Base-by-base conservation (phyloP, 2,113 vertebrate genomes). In the Mesembrinibis cayennensis region DNA sequence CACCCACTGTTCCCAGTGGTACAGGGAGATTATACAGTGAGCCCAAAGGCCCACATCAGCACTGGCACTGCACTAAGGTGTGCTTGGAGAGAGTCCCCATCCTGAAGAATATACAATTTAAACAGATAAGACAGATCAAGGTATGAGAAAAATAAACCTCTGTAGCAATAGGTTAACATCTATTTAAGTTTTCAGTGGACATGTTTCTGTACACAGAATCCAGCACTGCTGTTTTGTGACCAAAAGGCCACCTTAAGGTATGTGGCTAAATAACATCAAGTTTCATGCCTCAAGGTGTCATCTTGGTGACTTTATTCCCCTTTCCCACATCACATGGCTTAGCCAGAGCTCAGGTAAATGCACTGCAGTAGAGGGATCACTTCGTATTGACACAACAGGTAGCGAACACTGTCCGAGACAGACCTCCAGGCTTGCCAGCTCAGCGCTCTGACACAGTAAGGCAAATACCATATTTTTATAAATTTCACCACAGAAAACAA, bases 1-100 rank as follows among this genome's bases (percentile, higher is more conserved):
- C 3, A 86, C 6, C 7, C 61, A 69, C 23, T 1, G 1, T 20
- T 90, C 20, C 11, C 1, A 4, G 38, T 7, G 5, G 38, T 3
- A 72, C 20, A 55, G 14, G 11, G 13, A 86, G 34, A 52, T 34
- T 34, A 45, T 4, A 27, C 0, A 20, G 7, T 30, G 40, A 89
- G 14, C 12, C 8, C 26, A 72, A 59, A 62, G 29, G 34, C 18
- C 15, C 34, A 30, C 12, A n/a, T 15, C 53, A 83, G 36, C 27
- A 36, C 18, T 34, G 16, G 1, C 42, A 81, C 20, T 67, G 52
- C n/a, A 45, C 36, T 21, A 61, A 61, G 12, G 30, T 45, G 18
- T 38, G 10, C 10, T 32, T 69, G 47, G 38, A 82, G 15, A 62
- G 3, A 44, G 10, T 16, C 42, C 6, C 3, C 50, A 42, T 13